Evolutionary conservation across 2,113 vertebrate species (phyloP), one percentile per base, ranked within the genome.

Genomic region (Coptodon bakossiorum): DNA sequence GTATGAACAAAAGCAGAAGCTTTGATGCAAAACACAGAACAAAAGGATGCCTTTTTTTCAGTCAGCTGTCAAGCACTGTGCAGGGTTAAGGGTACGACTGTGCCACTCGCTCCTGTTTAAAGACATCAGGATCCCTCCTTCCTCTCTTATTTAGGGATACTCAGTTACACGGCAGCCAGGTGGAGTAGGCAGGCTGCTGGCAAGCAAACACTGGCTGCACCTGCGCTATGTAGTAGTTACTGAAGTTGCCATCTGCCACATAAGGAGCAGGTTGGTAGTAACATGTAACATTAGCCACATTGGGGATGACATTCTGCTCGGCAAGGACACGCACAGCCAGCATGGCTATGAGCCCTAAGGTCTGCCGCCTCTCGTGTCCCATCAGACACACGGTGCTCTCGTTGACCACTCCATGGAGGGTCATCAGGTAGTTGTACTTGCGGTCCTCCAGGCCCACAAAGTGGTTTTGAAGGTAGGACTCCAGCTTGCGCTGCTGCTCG

Each of bases 341-440:
- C 98, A 98, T 98, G 93, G 98, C 98, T 91, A 99, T 99, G 66
- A 99, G 97, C 90, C 98, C 98, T 89, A 99, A 93, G 89, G 98
- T 98, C 96, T 99, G 99, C 93, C 98, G 97, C 95, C 99, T 97
- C 96, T 99, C 99, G 50, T 99, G 99, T 86, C 99, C 99, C 99
- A 99, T 99, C 96, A 99, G 97, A 95, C 99, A 99, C 96, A 99
- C 99, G 0, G 99, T 99, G 93, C 99, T 99, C 95, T 99, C 99
- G 80, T 99, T 99, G 90, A 99, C 99, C 95, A 99, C 99, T 66
- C 97, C 96, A 0, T 99, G 98, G 85, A 99, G 97, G 89, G 98
- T 99, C 97, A 98, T 98, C 94, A 99, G 97, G 96, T 99, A 99
- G 95, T 99, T 98, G 84, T 99, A 99, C 98, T 99, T 99, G 97